Base-by-base conservation (phyloP, 2,113 vertebrate species). In the Ammodytes dubius region DNA sequence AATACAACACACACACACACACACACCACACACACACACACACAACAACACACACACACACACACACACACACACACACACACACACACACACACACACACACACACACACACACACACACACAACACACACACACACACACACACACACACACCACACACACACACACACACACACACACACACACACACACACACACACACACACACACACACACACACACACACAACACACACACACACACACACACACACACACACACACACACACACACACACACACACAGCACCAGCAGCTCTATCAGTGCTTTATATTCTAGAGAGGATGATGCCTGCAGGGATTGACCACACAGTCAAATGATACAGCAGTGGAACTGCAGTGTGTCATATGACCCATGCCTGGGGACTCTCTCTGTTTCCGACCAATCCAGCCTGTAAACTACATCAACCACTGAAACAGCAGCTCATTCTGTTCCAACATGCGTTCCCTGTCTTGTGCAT, bases 361-460 rank as follows among this genome's bases (percentile, higher is more conserved):
- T 87, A 82, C 85, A 89, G 81, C 85, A 88, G 85, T 87, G 87
- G 82, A 85, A 82, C 90, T 81, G 87, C 87, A 85, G 91, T 78
- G 87, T 81, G 86, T 93, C 91, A 92, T 90, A 87, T 92, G 92
- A 91, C 82, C 80, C 83, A 37, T 85, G 88, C 85, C 85, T 43
- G 45, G 88, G 89, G 91, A 89, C 85, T 84, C 87, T 87, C 68
- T 87, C 69, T 67, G 70, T 89, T 78, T 88, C 86, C 0, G 71
- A 86, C 82, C 14, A 27, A 88, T 73, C 74, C 70, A 7, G 64
- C 39, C 82, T 87, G 27, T 70, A 78, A 39, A 72, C 58, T 56
- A 64, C 74, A 86, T 46, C 78, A 86, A 75, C 71, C 68, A 61
- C 63, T 73, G n/a, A 82, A 88, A 82, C 69, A 81, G 83, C 83